A percentile compares a stretch with the other conserved stretches of the same genome.
phyloP scores from a whole-genome alignment of 2,113 vertebrate genomes.

The Carassius gibelio region DNA sequence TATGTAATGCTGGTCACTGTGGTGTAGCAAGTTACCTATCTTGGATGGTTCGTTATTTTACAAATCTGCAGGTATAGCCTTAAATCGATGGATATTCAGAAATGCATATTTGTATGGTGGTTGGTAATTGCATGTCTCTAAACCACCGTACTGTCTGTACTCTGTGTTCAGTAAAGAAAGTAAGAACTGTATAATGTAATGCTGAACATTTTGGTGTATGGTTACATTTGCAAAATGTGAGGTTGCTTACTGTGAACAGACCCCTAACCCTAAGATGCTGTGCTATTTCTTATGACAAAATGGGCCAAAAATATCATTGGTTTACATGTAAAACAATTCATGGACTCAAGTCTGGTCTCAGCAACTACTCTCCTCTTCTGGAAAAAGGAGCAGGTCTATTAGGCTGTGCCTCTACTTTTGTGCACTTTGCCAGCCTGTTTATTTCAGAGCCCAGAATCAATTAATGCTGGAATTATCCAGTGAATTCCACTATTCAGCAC shows the following conservation, averaged over 20 bases:
- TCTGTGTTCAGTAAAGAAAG: neutral
- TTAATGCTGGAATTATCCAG: slow-evolving; percentile 77
- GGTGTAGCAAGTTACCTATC: neutral
- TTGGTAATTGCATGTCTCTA: slow-evolving; percentile 5
- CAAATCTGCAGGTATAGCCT: neutral
- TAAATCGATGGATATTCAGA: slow-evolving; percentile 5
- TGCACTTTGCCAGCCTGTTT: slow-evolving; percentile 70
- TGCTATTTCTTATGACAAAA: neutral
- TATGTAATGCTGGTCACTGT: neutral
- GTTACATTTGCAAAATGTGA: neutral
- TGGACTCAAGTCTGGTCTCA: slow-evolving; percentile 31
- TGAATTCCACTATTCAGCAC: slow-evolving; percentile 72
- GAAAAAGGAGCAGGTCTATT: slow-evolving; percentile 4
- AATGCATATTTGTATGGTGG: neutral
- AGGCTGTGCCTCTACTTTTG: slow-evolving; percentile 43
- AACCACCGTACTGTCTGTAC: neutral
- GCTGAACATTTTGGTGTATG: neutral
- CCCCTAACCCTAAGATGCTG: neutral
- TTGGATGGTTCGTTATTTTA: slow-evolving; percentile 5
- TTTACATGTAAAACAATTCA: slow-evolving; percentile 21
- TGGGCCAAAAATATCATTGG: neutral
- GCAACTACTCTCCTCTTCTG: slow-evolving; percentile 26
- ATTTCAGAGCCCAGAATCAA: slow-evolving; percentile 77
- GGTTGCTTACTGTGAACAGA: neutral
- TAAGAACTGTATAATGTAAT: neutral